Percentiles rank a stretch among this genome's conserved stretches.
These are phyloP conservation scores for Coendou prehensilis DNA, from an alignment of 2,797 vertebrate species.

Conservation along the genomic window DNA sequence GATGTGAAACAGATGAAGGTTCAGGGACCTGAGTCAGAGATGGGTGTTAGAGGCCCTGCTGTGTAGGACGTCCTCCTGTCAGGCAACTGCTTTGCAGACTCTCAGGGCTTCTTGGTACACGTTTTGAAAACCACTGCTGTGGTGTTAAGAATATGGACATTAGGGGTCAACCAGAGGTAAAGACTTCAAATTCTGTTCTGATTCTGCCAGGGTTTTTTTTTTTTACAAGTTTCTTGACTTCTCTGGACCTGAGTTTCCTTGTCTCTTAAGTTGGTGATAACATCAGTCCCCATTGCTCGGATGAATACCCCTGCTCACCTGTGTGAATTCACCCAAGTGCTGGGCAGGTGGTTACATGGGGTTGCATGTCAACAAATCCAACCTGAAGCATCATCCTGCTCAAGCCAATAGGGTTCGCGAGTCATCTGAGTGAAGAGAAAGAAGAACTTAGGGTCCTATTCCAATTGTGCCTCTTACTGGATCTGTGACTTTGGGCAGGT, in stretches of 20 bases:
- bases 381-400: neutral
- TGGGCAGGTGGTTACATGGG: neutral
- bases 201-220: neutral
- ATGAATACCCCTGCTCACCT: neutral
- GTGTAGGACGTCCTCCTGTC: neutral
- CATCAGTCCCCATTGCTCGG: neutral
- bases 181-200: slow-evolving; percentile 1
- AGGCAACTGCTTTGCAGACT: neutral
- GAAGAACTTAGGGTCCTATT: slow-evolving; percentile 32
- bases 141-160: neutral
- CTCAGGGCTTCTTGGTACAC: neutral
- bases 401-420: neutral
- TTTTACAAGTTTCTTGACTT: slow-evolving; percentile 30
- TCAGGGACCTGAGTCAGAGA: neutral
- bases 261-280: neutral
- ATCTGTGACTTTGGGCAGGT: neutral
- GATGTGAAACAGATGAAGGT: neutral
- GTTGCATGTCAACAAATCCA: slow-evolving; percentile 22
- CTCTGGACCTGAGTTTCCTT: slow-evolving; percentile 20
- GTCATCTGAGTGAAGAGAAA: neutral
- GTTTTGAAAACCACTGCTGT: neutral
- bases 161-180: neutral
- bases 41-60: neutral
- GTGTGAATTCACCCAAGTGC: neutral
- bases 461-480: neutral